Base-by-base conservation (phyloP, 1,140 invertebrate genomes). In the Drosophila ironensis region DNA sequence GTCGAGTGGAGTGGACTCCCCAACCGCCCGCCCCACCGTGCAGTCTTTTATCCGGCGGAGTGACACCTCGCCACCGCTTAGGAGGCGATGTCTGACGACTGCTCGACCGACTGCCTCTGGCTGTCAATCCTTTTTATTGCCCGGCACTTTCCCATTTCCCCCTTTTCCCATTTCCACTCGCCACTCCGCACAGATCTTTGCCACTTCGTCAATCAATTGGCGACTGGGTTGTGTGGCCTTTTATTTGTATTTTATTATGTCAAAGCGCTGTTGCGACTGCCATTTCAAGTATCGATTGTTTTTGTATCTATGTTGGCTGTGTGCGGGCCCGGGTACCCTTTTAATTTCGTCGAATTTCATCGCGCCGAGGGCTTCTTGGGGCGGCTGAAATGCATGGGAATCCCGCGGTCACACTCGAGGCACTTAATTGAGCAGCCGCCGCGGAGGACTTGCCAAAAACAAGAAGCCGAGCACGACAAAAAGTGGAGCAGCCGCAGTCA, bases 51-150 rank as follows among this genome's bases (percentile, higher is more conserved):
- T 22, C 53, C 19, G 45, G 4, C 40, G 14, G 8, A 6, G 9
- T 37, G 56, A 61, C 64, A 70, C 66, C 66, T 70, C 52, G 46
- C 33, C 53, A 41, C 54, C 45, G 68, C 68, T 71, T 71, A 71
- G 68, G 45, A 33, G 54, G 30, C 61, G 48, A 45, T n/a, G n/a
- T n/a, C n/a, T n/a, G n/a, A n/a, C n/a, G n/a, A n/a, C n/a, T n/a
- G n/a, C n/a, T n/a, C n/a, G n/a, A n/a, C n/a, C 22, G 30, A 33
- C 30, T 33, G 30, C 27, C 61, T 45, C 54, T 47, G 63, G 46
- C 63, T 71, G 66, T 81, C 76, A 80, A 75, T 80, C 76, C 76
- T 41, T 75, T 80, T 81, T 80, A 80, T 81, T 80, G 76, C 69
- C 63, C 69, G 38, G 74, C 75, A 45, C 72, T 70, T 61, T 68